Evolutionary conservation across 2,113 vertebrate species (phyloP).

Genomic region (Ellobius talpinus): DNA sequence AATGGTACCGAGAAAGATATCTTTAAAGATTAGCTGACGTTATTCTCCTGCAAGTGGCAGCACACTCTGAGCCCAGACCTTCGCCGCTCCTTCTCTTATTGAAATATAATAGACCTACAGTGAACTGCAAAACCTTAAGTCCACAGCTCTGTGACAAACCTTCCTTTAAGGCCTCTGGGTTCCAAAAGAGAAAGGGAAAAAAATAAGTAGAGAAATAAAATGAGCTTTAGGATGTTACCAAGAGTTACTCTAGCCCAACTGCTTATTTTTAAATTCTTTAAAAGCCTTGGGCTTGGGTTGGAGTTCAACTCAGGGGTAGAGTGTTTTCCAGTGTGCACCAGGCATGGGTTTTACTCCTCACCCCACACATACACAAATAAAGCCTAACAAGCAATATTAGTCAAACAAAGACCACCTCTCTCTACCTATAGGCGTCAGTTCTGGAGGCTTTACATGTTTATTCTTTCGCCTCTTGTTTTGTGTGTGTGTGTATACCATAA

Average conservation of each 20-base stretch:
- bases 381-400: not conserved
- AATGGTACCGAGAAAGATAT: not conserved
- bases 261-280: conserved; percentile 14
- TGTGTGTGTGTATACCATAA: not conserved
- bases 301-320: not conserved
- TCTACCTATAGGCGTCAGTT: not conserved
- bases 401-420: not conserved
- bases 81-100: not conserved
- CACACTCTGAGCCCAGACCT: not conserved
- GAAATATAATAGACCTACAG: not conserved
- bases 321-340: not conserved
- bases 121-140: conserved; percentile 1
- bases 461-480: not conserved
- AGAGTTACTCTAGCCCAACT: not conserved
- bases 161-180: not conserved
- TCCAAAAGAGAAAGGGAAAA: conserved; percentile 27
- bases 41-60: not conserved
- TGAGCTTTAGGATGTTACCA: not conserved
- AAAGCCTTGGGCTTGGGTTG: not conserved
- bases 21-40: conserved; percentile 16
- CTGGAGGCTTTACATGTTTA: not conserved
- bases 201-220: not conserved
- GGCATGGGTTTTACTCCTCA: not conserved
- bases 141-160: not conserved
- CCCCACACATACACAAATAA: not conserved